phyloP scores from a whole-genome alignment of 2,888 invertebrate species.

The Dryobota labecula region DNA sequence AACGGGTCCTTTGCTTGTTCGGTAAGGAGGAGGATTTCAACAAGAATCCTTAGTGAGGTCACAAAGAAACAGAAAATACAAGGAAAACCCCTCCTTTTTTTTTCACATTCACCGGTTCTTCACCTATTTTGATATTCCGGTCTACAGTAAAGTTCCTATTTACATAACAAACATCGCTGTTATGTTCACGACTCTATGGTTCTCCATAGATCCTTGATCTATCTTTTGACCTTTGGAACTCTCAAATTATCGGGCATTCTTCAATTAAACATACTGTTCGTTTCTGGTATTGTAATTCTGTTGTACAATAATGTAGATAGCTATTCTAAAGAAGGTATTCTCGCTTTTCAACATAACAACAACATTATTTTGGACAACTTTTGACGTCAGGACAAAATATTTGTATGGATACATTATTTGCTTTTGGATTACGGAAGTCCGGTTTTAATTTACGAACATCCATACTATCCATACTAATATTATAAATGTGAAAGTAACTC shows the following conservation, averaged over 20 bases:
- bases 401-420: not conserved
- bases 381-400: not conserved
- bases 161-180: not conserved
- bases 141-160: not conserved
- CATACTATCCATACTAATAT: no score
- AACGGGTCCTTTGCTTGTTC: not conserved
- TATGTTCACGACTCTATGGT: slow-evolving; percentile 7
- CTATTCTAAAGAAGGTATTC: not conserved
- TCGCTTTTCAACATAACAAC: not conserved
- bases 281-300: not conserved
- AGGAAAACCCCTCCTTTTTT: no score
- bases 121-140: not conserved
- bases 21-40: no score
- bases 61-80: no score
- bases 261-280: not conserved
- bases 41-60: no score
- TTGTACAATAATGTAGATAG: not conserved
- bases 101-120: no score
- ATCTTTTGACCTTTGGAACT: not conserved
- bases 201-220: not conserved
- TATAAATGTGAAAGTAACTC: no score
- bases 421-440: not conserved
- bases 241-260: slow-evolving; percentile 20
- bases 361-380: not conserved
- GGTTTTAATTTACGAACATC: not conserved